Evolutionary conservation across 2,797 vertebrate species (phyloP).

Genomic region (Mico argentatus): DNA sequence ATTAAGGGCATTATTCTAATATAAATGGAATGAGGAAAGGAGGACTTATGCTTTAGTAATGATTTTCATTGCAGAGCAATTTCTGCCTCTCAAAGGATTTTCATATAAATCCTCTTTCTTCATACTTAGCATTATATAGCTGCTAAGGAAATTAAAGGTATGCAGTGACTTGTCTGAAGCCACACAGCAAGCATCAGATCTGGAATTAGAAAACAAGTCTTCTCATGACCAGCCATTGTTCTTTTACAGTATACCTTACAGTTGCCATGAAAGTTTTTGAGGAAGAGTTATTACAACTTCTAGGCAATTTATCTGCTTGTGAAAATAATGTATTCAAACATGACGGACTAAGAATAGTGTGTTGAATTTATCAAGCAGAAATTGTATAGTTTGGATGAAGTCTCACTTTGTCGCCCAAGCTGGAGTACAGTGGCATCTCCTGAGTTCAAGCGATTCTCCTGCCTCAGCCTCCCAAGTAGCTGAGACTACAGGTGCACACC

Average conservation of each 20-base stretch:
- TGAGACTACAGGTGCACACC: not conserved
- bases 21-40: not conserved
- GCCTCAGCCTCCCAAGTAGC: not conserved
- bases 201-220: not conserved
- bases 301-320: not conserved
- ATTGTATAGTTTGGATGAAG: not conserved
- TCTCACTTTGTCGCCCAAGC: not conserved
- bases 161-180: conserved; percentile 3
- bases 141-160: not conserved
- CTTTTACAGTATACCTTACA: not conserved
- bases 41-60: not conserved
- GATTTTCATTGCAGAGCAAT: conserved; percentile 19
- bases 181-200: not conserved
- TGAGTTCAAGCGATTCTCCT: not conserved
- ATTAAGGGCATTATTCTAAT: not conserved
- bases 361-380: not conserved
- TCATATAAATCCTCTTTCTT: not conserved
- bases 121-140: not conserved
- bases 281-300: not conserved
- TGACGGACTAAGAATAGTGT: not conserved
- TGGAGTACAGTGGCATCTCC: not conserved
- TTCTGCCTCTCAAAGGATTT: not conserved
- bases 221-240: not conserved
- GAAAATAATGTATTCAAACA: not conserved
- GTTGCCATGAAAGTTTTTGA: not conserved